Evolutionary conservation across 2,888 invertebrate species (phyloP), one percentile per base, ranked within the genome.

Genomic region (Congeria kusceri): DNA sequence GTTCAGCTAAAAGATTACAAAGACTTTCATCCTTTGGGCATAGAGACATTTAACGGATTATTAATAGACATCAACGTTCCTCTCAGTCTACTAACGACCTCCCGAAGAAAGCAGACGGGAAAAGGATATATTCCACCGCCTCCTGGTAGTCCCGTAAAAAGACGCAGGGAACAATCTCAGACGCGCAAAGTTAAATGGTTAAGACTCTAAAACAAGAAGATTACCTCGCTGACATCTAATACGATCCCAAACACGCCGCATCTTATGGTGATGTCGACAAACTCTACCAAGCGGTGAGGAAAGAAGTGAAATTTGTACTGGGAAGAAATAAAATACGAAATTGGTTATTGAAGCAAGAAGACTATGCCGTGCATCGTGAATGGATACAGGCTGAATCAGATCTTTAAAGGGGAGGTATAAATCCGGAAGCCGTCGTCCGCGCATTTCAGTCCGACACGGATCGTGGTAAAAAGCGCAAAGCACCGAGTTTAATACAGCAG

Each of bases 231-330:
- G 69, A 29, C 32, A 83, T 81, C 11, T 83, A 83, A 63, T 81
- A 85, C 61, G 68, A 81, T 46, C 80, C 83, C 1, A 25, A 57
- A 27, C 79, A 79, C 53, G 71, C 77, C 0, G 83, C 70, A 3
- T 62, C 78, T 13, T 81, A 66, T 62, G 64, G 69, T 0, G 85
- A 83, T 1, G 64, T 71, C 3, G 74, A 82, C 11, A 84, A 86
- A 73, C 57, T 84, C 25, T 84, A 82, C 62, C 61, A 76, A 68
- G 68, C 71, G 15, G 74, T 79, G 56, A 69, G 68, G 59, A 80
- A 83, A 67, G 79, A 81, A 28, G 83, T 75, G 18, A 73, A 77
- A 66, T 81, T 71, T 32, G 78, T 77, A 13, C 25, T 79, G 5
- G 53, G 74, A n/a, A n/a, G n/a, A n/a, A n/a, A n/a, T n/a, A n/a